These are phyloP conservation scores for Cranoglanis bouderius DNA, from an alignment of 2,113 vertebrate species.

Conservation along the genomic window DNA sequence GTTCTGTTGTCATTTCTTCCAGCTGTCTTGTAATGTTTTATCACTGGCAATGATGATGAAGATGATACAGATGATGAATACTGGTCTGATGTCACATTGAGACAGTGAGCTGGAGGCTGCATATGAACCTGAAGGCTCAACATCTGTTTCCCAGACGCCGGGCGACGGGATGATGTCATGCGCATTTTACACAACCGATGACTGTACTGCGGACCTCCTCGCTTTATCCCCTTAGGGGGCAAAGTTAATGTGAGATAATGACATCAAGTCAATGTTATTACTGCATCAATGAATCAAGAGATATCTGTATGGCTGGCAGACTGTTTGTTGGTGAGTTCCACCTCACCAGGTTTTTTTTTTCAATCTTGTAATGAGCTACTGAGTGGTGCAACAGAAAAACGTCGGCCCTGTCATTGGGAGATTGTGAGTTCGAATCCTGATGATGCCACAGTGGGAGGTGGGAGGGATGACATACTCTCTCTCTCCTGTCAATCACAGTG, in stretches of 20 bases:
- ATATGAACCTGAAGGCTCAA: not conserved
- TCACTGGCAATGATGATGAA: not conserved
- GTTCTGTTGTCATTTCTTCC: not conserved
- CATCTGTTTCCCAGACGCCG: slow-evolving; percentile 21
- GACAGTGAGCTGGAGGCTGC: slow-evolving; percentile 10
- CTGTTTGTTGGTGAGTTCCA: not conserved
- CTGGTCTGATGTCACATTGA: not conserved
- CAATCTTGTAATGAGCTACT: not conserved
- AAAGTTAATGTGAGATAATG: not conserved
- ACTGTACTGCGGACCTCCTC: not conserved
- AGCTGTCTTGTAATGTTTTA: not conserved
- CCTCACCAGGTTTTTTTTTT: not conserved
- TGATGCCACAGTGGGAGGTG: not conserved
- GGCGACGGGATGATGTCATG: slow-evolving; percentile 3
- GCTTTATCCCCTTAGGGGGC: not conserved
- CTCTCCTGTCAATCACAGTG: not conserved
- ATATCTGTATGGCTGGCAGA: not conserved
- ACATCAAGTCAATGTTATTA: not conserved
- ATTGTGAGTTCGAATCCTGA: no score
- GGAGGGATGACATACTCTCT: not conserved
- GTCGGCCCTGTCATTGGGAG: no score
- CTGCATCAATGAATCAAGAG: not conserved
- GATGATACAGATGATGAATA: slow-evolving; percentile 2
- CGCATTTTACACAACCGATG: not conserved
- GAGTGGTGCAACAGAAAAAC: not conserved